phyloP scores from a whole-genome alignment of 2,888 invertebrate genomes.

The Myopa tessellatipennis region DNA sequence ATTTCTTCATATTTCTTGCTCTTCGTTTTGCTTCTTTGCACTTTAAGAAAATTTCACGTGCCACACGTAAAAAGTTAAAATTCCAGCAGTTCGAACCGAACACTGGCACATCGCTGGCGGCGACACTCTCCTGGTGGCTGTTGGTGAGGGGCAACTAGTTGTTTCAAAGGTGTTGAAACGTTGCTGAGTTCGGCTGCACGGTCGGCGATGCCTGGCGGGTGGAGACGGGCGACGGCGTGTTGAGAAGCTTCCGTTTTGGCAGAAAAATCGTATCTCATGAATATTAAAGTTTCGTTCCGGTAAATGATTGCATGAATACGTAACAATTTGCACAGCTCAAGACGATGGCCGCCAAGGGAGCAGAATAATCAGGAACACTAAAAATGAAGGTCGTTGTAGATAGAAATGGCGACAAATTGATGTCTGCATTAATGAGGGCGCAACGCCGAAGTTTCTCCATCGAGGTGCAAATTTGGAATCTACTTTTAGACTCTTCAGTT shows the following conservation, averaged over 20 bases:
- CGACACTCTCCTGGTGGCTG: not conserved
- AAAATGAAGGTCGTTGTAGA: not conserved
- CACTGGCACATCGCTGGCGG: not conserved
- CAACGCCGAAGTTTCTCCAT: too few relatives aligned
- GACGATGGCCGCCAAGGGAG: not conserved
- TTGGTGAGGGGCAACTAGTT: not conserved
- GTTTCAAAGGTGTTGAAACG: conserved; percentile 5
- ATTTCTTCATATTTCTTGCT: conserved; percentile 18
- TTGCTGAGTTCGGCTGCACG: not conserved
- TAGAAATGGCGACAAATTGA: conserved; percentile 17
- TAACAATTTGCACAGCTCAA: conserved; percentile 34
- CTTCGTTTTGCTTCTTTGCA: not conserved
- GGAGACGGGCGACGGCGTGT: conserved; percentile 14
- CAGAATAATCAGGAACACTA: not conserved
- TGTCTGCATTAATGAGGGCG: not conserved
- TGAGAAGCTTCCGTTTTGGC: conserved; percentile 31
- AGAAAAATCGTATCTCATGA: conserved; percentile 38
- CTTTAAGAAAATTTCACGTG: conserved; percentile 39
- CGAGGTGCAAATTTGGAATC: too few relatives aligned
- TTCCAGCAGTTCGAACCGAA: conserved; percentile 40
- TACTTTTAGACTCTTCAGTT: too few relatives aligned
- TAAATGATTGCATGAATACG: conserved; percentile 42
- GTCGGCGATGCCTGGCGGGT: not conserved
- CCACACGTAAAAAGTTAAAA: conserved; percentile 43
- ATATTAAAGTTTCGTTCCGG: conserved; percentile 41